Conservation (phyloP, 23 tunicate species). For the Halocynthia aurantium region DNA sequence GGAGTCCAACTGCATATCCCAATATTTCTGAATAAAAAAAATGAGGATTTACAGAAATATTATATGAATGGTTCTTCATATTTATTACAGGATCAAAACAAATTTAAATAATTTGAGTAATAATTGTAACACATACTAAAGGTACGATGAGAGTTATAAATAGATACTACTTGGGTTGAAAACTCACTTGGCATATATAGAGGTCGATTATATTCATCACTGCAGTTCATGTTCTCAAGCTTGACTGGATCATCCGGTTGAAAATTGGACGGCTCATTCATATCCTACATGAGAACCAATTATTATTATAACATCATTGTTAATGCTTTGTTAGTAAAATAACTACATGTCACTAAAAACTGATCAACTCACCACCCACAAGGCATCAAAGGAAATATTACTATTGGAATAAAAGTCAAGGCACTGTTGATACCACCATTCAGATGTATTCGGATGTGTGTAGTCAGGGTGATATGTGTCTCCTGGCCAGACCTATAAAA, state of each 20-base stretch:
- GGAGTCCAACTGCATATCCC: constrained; percentile 67
- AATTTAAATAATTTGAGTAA: background rate
- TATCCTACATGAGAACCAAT: constrained; percentile 53
- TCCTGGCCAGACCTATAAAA: constrained; percentile 97
- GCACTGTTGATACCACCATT: constrained; percentile 89
- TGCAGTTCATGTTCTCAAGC: constrained; percentile 79
- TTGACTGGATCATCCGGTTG: constrained; percentile 85
- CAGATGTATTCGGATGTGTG: constrained; percentile 53
- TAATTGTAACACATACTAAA: background rate
- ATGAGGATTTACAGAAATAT: background rate
- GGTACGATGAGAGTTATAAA: background rate
- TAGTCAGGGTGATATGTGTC: constrained; percentile 89
- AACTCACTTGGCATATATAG: constrained; percentile 78
- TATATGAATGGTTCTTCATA: no score
- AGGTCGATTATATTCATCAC: constrained; percentile 72
- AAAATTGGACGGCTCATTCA: constrained; percentile 99
- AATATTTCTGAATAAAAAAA: constrained; percentile 41
- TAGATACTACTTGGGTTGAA: background rate
- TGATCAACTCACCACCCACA: constrained; percentile 80
- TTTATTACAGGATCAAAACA: background rate
- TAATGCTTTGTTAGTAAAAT: no score
- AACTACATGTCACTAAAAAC: no score
- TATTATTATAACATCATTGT: no score
- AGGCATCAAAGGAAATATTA: constrained; percentile 62
- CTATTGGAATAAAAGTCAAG: constrained; percentile 38